A percentile compares a stretch with the other conserved stretches of the same genome.
Conservation (phyloP, 2,113 vertebrate species). For the Sisor rabdophorus region DNA sequence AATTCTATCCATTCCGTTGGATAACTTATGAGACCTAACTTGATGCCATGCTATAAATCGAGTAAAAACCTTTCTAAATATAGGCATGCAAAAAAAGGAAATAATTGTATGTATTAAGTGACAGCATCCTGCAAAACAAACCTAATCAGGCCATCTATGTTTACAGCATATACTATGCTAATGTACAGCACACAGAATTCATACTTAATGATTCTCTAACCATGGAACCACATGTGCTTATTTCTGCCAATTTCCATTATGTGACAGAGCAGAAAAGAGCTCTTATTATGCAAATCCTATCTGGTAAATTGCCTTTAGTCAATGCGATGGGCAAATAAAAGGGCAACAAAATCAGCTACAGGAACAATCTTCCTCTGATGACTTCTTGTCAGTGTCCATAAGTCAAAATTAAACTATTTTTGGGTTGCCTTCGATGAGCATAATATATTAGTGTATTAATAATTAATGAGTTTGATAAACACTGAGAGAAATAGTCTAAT, state of each 20-base stretch:
- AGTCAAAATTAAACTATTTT: neutral
- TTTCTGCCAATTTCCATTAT: constrained; percentile 14
- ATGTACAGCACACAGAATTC: neutral
- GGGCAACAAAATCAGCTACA: neutral
- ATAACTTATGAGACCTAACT: neutral
- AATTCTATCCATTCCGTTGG: neutral
- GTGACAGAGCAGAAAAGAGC: constrained; percentile 2
- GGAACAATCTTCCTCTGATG: neutral
- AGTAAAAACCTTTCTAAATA: neutral
- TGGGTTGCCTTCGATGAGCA: neutral
- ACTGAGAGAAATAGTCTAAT: neutral
- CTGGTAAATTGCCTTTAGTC: neutral
- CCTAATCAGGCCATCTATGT: neutral
- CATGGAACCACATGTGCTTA: neutral
- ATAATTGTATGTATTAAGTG: neutral
- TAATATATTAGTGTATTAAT: neutral
- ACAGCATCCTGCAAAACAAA: neutral
- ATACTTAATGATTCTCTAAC: neutral
- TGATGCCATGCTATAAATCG: neutral
- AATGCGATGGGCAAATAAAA: neutral
- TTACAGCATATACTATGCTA: constrained; percentile 1
- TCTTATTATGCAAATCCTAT: constrained; percentile 9
- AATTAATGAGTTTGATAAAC: neutral
- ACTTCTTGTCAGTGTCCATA: neutral
- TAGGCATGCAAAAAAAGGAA: neutral